Percentiles rank a stretch among this genome's conserved stretches.
Conservation (phyloP, 2,888 invertebrate species). For the Limnephilus auricula region DNA sequence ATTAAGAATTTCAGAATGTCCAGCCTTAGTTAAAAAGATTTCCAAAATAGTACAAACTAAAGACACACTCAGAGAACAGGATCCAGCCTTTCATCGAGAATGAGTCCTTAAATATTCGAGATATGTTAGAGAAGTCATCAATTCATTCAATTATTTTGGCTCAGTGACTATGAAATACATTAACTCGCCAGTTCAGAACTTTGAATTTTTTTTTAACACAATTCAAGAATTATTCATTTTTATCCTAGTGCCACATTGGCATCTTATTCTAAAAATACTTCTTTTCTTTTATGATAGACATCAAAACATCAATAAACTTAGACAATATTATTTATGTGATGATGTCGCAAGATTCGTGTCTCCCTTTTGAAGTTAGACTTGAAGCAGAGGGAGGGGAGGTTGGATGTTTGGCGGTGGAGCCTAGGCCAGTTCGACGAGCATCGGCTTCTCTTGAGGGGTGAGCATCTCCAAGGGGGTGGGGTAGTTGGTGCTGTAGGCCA, state of each 20-base stretch:
- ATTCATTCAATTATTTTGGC: not conserved
- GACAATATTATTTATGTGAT: not conserved
- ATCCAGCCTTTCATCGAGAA: not conserved
- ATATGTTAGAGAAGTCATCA: not conserved
- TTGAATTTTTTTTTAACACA: too few relatives aligned
- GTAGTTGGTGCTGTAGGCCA: conserved; percentile 4
- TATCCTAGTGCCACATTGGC: not conserved
- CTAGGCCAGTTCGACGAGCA: conserved; percentile 35
- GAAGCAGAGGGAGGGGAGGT: not conserved
- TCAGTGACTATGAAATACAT: not conserved
- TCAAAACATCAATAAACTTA: not conserved
- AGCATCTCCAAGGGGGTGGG: conserved; percentile 28
- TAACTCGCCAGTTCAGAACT: not conserved
- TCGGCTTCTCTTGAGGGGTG: conserved; percentile 51
- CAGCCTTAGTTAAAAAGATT: not conserved
- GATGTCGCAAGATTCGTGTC: not conserved
- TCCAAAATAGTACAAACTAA: not conserved
- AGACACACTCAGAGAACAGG: not conserved
- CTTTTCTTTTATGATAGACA: not conserved
- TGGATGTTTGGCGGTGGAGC: not conserved
- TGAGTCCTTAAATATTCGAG: not conserved
- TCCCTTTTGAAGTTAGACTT: not conserved
- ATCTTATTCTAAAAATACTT: not conserved
- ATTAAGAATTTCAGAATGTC: not conserved
- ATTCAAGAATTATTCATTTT: too few relatives aligned